These are phyloP conservation scores for Epinephelus lanceolatus DNA, from an alignment of 2,113 vertebrate species.

Conservation along the genomic window DNA sequence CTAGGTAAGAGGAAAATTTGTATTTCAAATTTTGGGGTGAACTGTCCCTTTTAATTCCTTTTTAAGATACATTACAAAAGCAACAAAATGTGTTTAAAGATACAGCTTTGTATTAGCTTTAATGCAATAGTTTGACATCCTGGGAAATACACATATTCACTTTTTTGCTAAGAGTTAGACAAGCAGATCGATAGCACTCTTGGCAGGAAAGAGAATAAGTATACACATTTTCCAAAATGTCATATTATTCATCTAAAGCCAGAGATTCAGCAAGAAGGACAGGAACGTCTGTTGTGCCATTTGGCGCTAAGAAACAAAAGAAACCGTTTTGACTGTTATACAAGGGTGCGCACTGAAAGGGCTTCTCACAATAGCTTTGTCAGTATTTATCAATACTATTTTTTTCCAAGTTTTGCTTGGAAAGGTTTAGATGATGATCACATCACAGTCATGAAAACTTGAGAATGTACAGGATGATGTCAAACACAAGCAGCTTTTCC, in stretches of 20 bases:
- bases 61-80: background rate
- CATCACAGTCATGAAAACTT: slow-evolving; percentile 52
- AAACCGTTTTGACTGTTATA: slow-evolving; percentile 62
- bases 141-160: background rate
- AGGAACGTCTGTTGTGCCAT: background rate
- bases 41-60: no score
- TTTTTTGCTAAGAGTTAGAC: background rate
- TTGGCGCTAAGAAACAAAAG: background rate
- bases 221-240: background rate
- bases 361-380: slow-evolving; percentile 51
- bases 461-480: slow-evolving; percentile 69
- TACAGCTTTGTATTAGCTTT: background rate
- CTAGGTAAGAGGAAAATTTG: no score
- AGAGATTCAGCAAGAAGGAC: background rate
- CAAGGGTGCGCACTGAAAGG: slow-evolving; percentile 53
- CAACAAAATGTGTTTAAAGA: background rate
- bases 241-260: background rate
- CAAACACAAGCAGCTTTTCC: slow-evolving; percentile 52
- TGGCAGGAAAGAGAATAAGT: background rate
- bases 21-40: no score
- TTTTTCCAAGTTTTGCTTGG: slow-evolving; percentile 25
- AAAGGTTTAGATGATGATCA: slow-evolving; percentile 27
- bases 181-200: background rate
- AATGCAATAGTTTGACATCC: background rate
- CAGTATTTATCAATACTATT: background rate